A percentile compares a stretch with the other conserved stretches of the same genome.
phyloP scores from a whole-genome alignment of 23 tunicate species.

The Halocynthia roretzi region DNA sequence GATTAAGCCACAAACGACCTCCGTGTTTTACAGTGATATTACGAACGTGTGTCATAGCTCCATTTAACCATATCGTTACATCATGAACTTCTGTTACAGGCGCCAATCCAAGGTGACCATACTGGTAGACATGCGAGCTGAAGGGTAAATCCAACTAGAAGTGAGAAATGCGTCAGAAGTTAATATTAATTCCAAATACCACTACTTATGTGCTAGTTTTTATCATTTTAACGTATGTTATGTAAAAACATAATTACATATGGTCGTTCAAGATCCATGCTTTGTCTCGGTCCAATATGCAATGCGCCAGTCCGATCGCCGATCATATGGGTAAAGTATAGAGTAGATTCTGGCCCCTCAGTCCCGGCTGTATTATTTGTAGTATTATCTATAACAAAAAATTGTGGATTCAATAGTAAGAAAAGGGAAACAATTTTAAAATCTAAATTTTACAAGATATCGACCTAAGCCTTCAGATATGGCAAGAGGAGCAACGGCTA shows the following conservation, averaged over 20 bases:
- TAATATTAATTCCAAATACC: too few relatives aligned
- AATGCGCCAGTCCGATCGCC: conserved; percentile 25
- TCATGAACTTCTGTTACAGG: conserved; percentile 22
- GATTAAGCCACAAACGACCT: conserved; percentile 27
- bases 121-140: conserved; percentile 22
- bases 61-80: conserved; percentile 26
- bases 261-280: conserved; percentile 26
- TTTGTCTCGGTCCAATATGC: conserved; percentile 24
- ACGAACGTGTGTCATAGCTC: conserved; percentile 24
- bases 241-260: not conserved
- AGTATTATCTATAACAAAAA: not conserved
- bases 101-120: conserved; percentile 27
- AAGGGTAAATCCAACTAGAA: conserved; percentile 13
- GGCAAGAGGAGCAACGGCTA: conserved; percentile 7
- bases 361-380: not conserved
- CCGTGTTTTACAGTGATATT: conserved; percentile 20
- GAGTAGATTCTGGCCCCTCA: conserved; percentile 5
- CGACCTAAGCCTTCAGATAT: too few relatives aligned
- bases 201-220: too few relatives aligned
- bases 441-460: too few relatives aligned
- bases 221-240: too few relatives aligned
- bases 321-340: conserved; percentile 19
- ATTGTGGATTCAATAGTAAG: too few relatives aligned
- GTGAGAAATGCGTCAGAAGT: too few relatives aligned
- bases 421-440: too few relatives aligned